A percentile compares a stretch with the other conserved stretches of the same genome.
phyloP scores from a whole-genome alignment of 2,113 vertebrate genomes.

The Coryphaenoides rupestris region DNA sequence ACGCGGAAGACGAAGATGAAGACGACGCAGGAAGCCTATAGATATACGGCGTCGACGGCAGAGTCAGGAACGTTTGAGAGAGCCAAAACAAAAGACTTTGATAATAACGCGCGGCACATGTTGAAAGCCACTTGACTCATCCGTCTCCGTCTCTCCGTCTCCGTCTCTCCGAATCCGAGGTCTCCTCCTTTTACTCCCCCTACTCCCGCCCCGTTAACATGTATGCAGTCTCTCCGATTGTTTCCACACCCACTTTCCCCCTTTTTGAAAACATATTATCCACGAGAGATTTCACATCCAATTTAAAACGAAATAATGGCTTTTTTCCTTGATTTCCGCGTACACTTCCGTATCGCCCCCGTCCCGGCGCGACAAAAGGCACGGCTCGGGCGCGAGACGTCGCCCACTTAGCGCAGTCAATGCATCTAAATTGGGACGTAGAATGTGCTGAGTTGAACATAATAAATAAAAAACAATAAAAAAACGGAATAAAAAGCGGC shows the following conservation, averaged over 20 bases:
- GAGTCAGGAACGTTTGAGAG: constrained; percentile 39
- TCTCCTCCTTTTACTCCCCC: no score
- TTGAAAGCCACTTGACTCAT: constrained; percentile 67
- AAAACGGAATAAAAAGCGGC: constrained; percentile 17
- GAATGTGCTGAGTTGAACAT: constrained; percentile 72
- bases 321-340: constrained; percentile 63
- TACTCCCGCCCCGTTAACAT: constrained; percentile 29
- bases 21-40: constrained; percentile 19
- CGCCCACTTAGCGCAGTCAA: constrained; percentile 68
- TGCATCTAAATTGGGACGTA: constrained; percentile 56
- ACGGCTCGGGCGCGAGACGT: constrained; percentile 50
- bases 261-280: constrained; percentile 65
- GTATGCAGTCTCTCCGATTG: constrained; percentile 52
- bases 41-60: constrained; percentile 54
- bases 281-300: constrained; percentile 67
- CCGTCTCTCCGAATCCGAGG: constrained; percentile 12
- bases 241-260: constrained; percentile 62
- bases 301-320: constrained; percentile 55
- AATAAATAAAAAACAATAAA: constrained; percentile 49
- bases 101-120: constrained; percentile 44
- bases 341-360: constrained; percentile 54
- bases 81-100: constrained; percentile 36
- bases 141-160: no score
- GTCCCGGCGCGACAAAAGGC: constrained; percentile 50
- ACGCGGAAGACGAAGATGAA: constrained; percentile 46